Evolutionary conservation across 2,113 vertebrate genomes (phyloP).

Genomic region (Engystomops pustulosus): DNA sequence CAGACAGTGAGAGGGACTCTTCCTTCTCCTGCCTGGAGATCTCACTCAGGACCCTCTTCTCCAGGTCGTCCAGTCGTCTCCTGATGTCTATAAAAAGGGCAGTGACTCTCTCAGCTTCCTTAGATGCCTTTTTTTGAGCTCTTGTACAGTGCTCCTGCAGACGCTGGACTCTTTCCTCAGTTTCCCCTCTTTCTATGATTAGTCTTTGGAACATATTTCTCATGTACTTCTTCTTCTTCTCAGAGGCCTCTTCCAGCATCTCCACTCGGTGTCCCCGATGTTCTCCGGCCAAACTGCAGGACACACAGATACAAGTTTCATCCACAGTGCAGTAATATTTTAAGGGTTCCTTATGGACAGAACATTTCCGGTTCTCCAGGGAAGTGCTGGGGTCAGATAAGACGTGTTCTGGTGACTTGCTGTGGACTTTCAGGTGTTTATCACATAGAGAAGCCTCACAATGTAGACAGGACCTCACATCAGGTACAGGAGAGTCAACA

Average conservation of each 20-base stretch:
- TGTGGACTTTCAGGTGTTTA: not conserved
- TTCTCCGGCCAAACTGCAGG: not conserved
- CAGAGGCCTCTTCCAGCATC: conserved; percentile 8
- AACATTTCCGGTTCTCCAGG: not conserved
- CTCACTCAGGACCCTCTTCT: too few species aligned
- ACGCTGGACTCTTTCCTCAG: not conserved
- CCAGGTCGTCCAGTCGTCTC: too few species aligned
- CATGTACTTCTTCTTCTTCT: not conserved
- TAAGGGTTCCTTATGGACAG: not conserved
- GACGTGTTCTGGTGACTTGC: not conserved
- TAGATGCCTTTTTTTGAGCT: not conserved
- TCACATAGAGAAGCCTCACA: conserved; percentile 6
- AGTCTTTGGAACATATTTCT: not conserved
- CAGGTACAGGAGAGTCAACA: too few species aligned
- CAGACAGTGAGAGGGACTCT: too few species aligned
- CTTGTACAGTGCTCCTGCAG: not conserved
- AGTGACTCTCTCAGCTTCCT: too few species aligned
- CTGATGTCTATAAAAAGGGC: too few species aligned
- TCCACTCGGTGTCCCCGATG: not conserved
- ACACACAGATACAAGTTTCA: not conserved
- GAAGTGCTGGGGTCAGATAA: not conserved
- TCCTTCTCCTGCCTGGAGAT: too few species aligned
- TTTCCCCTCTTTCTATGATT: not conserved
- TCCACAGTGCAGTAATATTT: not conserved
- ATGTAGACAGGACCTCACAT: too few species aligned